Evolutionary conservation across 2,113 vertebrate species (phyloP).

Genomic region (Nothocercus julius): DNA sequence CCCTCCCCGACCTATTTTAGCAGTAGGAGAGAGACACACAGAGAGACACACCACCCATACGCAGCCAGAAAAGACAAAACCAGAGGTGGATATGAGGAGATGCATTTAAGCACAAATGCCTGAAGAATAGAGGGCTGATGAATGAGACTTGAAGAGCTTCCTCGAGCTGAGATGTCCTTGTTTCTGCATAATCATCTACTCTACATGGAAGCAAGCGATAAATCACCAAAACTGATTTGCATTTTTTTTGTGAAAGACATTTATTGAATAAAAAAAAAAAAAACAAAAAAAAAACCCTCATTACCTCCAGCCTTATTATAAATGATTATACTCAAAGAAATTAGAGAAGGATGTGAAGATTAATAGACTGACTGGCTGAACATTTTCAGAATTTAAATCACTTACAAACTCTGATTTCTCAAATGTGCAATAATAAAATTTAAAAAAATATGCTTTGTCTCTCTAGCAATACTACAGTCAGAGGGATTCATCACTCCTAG

Average conservation of each 20-base stretch:
- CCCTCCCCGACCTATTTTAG: neutral
- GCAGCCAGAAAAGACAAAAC: neutral
- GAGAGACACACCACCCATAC: too few species aligned
- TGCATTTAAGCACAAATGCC: neutral
- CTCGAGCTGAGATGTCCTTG: neutral
- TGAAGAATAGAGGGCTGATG: neutral
- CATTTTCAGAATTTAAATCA: conserved; percentile 25
- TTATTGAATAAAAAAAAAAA: conserved; percentile 70
- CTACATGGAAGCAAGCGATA: conserved; percentile 39
- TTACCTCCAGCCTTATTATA: conserved; percentile 62
- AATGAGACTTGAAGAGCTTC: neutral
- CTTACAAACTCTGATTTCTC: conserved; percentile 39
- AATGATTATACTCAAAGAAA: conserved; percentile 60
- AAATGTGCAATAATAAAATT: conserved; percentile 63
- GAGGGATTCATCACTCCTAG: neutral
- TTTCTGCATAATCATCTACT: conserved; percentile 40
- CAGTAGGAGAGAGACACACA: neutral
- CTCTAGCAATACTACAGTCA: conserved; percentile 60
- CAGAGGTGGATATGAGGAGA: neutral
- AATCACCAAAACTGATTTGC: conserved; percentile 45
- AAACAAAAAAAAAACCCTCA: neutral
- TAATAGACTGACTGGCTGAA: conserved; percentile 61
- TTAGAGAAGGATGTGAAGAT: neutral
- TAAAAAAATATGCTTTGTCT: conserved; percentile 52
- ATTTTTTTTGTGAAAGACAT: conserved; percentile 67